Evolutionary conservation across 2,113 vertebrate species (phyloP).

Genomic region (Thinocorus orbignyianus): DNA sequence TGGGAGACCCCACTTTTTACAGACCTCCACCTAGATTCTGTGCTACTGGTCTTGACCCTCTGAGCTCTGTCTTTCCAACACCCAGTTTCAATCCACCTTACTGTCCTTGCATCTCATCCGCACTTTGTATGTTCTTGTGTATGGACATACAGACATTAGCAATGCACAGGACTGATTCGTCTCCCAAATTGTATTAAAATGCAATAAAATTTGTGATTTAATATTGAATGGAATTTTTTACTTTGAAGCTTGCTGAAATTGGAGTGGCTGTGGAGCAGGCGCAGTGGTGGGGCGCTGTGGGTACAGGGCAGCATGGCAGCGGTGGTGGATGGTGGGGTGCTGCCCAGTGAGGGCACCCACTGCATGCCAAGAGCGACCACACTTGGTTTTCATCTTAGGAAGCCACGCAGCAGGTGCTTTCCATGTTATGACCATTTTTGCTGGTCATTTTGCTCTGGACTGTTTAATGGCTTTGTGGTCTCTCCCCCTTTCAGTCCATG

Average conservation of each 20-base stretch:
- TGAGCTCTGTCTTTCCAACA: no score
- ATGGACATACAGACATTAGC: neutral
- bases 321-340: neutral
- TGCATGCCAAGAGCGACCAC: neutral
- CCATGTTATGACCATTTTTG: neutral
- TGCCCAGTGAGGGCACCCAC: neutral
- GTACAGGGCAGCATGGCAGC: no score
- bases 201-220: neutral
- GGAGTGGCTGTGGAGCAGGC: neutral
- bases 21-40: no score
- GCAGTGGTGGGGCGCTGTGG: fast-evolving
- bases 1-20: no score
- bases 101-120: no score
- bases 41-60: no score
- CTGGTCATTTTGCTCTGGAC: neutral
- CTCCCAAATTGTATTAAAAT: neutral
- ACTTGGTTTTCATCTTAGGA: fast-evolving
- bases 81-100: no score
- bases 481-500: neutral
- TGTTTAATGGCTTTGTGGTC: neutral
- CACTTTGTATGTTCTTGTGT: neutral
- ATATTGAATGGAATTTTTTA: neutral
- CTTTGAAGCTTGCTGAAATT: neutral
- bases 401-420: neutral
- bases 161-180: neutral